These are phyloP conservation scores for Myrmecobius fasciatus DNA, from an alignment of 2,113 vertebrate genomes.

Conservation along the genomic window DNA sequence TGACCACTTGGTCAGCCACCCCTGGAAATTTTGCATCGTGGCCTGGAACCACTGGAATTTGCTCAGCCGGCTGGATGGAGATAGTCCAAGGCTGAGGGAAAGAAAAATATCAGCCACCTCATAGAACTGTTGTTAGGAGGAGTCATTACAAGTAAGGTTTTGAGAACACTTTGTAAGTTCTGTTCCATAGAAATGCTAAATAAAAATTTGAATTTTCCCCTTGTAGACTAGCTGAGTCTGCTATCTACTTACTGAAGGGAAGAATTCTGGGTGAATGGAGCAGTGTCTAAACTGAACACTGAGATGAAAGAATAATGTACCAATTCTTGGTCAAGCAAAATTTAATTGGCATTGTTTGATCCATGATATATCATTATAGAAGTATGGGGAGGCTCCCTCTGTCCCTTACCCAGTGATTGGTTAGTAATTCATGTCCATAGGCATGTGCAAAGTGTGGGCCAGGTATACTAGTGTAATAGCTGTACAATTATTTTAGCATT, in stretches of 20 bases:
- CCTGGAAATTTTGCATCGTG: slow-evolving; percentile 20
- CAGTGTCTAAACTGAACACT: neutral
- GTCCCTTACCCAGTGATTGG: neutral
- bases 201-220: neutral
- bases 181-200: neutral
- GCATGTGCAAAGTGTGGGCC: neutral
- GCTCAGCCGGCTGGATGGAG: neutral
- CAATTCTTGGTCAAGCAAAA: neutral
- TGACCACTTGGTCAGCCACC: neutral
- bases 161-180: neutral
- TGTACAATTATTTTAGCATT: neutral
- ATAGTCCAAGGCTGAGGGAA: slow-evolving; percentile 14
- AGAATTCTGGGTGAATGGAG: neutral
- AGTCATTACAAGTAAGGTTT: slow-evolving; percentile 22
- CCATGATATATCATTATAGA: neutral
- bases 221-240: neutral
- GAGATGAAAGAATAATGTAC: neutral
- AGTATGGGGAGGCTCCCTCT: neutral
- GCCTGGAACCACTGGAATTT: neutral
- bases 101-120: slow-evolving; percentile 33
- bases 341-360: neutral
- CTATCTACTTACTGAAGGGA: neutral
- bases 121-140: slow-evolving; percentile 22
- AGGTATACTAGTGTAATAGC: neutral
- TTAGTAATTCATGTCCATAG: neutral